Conservation (phyloP, 2,113 vertebrate species). For the Clarias magur region DNA sequence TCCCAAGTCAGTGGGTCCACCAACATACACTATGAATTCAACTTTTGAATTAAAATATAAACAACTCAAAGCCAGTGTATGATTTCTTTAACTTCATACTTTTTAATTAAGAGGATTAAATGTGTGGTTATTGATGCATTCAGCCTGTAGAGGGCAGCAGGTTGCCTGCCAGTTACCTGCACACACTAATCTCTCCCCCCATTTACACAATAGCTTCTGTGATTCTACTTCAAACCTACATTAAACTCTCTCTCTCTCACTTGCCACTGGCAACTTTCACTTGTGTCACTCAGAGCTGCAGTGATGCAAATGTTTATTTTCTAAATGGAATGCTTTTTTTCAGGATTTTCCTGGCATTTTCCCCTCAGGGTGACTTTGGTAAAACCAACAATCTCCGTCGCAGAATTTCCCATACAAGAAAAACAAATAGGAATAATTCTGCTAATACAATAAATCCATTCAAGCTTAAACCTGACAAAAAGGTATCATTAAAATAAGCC, state of each 20-base stretch:
- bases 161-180: background rate
- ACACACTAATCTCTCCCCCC: background rate
- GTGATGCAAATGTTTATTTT: background rate
- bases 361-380: background rate
- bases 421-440: background rate
- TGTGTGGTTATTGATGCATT: background rate
- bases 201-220: background rate
- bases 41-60: background rate
- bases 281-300: background rate
- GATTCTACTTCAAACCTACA: background rate
- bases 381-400: background rate
- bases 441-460: too few species aligned
- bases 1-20: background rate
- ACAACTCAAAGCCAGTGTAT: background rate
- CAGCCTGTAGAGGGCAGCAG: slow-evolving; percentile 39
- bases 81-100: background rate
- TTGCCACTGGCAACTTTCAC: background rate
- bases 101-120: background rate
- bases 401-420: background rate
- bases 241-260: background rate
- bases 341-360: background rate
- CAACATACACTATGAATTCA: background rate
- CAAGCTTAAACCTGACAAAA: background rate
- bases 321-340: background rate
- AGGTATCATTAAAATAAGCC: background rate